A percentile compares a stretch with the other conserved stretches of the same genome.
phyloP scores from a whole-genome alignment of 2,113 vertebrate species.

The western clawed frog (Xenopus tropicalis) region DNA sequence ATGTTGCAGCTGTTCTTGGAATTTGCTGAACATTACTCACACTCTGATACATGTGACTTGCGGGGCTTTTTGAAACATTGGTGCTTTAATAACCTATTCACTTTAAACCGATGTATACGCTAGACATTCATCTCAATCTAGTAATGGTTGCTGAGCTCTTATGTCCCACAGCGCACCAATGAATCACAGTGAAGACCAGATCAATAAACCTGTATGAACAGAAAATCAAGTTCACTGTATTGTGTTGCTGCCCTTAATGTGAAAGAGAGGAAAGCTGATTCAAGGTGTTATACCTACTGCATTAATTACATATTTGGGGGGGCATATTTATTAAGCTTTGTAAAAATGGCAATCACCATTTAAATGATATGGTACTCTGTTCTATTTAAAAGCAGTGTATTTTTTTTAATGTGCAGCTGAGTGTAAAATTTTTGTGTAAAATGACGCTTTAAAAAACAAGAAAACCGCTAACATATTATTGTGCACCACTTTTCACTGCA shows the following conservation, averaged over 20 bases:
- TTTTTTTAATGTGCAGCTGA: too few relatives aligned
- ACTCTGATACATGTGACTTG: too few relatives aligned
- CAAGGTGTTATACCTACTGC: background rate
- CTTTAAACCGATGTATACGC: background rate
- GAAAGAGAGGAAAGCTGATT: background rate
- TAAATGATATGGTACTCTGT: too few relatives aligned
- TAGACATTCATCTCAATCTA: constrained; percentile 13
- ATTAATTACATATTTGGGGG: background rate
- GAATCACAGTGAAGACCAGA: constrained; percentile 21
- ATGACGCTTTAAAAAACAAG: too few relatives aligned
- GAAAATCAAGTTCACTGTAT: background rate
- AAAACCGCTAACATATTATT: too few relatives aligned
- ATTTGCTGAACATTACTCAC: too few relatives aligned
- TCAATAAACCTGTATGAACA: constrained; percentile 12
- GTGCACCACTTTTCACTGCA: too few relatives aligned
- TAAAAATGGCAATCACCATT: too few relatives aligned
- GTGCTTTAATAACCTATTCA: background rate
- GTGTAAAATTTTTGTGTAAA: too few relatives aligned
- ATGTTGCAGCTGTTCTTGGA: background rate
- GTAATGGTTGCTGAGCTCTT: background rate
- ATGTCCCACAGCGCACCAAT: constrained; percentile 7
- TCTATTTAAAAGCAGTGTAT: too few relatives aligned
- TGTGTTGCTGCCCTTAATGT: background rate
- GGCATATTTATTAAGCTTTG: too few relatives aligned
- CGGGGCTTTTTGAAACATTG: background rate